Evolutionary conservation across 2,797 vertebrate genomes (phyloP).

Genomic region (Ctenopoma kingsleyae): DNA sequence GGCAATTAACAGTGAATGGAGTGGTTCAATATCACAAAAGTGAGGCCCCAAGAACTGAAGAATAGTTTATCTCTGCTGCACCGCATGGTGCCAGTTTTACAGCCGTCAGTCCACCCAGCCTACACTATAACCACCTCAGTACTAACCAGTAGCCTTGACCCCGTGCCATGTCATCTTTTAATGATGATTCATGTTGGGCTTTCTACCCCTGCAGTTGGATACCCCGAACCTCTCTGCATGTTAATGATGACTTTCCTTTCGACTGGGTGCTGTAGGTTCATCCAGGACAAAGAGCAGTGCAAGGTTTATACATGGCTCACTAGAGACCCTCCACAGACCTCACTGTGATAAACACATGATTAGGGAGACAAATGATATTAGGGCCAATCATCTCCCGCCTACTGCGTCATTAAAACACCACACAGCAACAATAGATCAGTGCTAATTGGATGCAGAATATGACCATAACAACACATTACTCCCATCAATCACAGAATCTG

Average conservation of each 20-base stretch:
- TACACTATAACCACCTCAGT: constrained; percentile 36
- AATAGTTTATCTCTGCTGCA: constrained; percentile 75
- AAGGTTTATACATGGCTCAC: constrained; percentile 79
- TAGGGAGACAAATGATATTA: constrained; percentile 93
- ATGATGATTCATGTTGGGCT: constrained; percentile 72
- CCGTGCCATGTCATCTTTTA: constrained; percentile 64
- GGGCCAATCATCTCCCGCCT: constrained; percentile 90
- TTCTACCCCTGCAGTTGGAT: constrained; percentile 62
- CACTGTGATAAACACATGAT: constrained; percentile 91
- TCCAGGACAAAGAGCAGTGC: constrained; percentile 48
- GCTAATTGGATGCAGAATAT: constrained; percentile 93
- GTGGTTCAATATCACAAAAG: constrained; percentile 78
- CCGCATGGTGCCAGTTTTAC: constrained; percentile 49
- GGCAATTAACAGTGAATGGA: constrained; percentile 82
- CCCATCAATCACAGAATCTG: constrained; percentile 85
- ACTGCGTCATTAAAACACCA: constrained; percentile 90
- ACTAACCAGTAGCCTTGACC: constrained; percentile 61
- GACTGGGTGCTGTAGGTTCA: constrained; percentile 48
- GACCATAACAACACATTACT: constrained; percentile 85
- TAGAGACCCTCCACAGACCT: constrained; percentile 83
- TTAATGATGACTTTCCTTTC: constrained; percentile 69
- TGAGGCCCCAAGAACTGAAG: constrained; percentile 62
- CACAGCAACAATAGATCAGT: constrained; percentile 89
- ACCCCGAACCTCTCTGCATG: constrained; percentile 67
- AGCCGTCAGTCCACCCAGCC: constrained; percentile 35